These are phyloP conservation scores for Pollimyrus isidori DNA, from an alignment of 2,113 vertebrate genomes.

Conservation along the genomic window DNA sequence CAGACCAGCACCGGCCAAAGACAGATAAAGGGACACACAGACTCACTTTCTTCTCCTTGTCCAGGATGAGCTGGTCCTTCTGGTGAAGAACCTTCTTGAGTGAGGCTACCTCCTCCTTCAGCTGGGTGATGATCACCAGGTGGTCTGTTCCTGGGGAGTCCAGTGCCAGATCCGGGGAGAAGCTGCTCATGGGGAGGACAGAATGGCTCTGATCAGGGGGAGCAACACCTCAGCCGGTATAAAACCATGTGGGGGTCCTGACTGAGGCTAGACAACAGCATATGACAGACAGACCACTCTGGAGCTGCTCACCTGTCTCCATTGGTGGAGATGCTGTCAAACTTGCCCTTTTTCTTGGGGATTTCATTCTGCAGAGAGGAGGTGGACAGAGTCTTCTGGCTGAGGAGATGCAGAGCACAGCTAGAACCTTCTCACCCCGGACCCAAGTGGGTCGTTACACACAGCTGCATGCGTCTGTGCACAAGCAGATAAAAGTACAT, in stretches of 20 bases:
- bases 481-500: background rate
- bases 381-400: conserved; percentile 75
- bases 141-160: conserved; percentile 70
- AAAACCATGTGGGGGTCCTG: background rate
- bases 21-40: background rate
- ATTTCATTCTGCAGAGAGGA: conserved; percentile 77
- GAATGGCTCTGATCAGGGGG: background rate
- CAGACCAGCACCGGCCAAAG: background rate
- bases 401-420: conserved; percentile 24
- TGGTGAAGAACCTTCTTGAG: conserved; percentile 73
- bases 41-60: conserved; percentile 71
- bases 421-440: background rate
- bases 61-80: conserved; percentile 72
- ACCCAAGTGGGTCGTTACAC: background rate
- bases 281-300: background rate
- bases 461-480: background rate
- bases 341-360: conserved; percentile 76
- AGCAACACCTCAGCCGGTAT: background rate
- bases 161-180: conserved; percentile 64
- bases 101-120: conserved; percentile 70
- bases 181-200: conserved; percentile 40
- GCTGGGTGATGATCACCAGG: conserved; percentile 69
- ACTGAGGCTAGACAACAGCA: background rate
- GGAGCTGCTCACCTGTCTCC: conserved; percentile 62
- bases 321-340: conserved; percentile 69